phyloP scores from a whole-genome alignment of 2,113 vertebrate species.

The Myrmecobius fasciatus region DNA sequence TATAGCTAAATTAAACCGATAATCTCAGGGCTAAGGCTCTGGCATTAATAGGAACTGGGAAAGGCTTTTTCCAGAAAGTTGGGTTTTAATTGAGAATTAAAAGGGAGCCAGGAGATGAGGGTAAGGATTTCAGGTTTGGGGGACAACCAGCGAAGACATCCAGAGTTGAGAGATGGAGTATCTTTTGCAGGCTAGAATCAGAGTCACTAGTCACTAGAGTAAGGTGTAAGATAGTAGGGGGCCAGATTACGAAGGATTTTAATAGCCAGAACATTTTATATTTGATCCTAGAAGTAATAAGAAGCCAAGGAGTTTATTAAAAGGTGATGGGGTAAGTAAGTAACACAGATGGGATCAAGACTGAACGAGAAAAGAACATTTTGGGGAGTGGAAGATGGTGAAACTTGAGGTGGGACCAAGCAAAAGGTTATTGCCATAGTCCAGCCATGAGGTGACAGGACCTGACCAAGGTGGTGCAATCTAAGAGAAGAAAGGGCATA shows the following conservation, averaged over 20 bases:
- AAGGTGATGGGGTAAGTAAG: neutral
- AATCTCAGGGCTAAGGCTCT: neutral
- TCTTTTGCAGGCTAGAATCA: neutral
- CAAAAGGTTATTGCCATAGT: neutral
- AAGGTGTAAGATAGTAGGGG: neutral
- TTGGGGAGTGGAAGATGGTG: neutral
- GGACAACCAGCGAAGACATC: no score
- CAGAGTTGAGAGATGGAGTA: neutral
- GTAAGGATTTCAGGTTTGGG: neutral
- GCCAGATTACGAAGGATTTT: neutral
- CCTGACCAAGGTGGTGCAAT: neutral
- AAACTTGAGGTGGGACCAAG: neutral
- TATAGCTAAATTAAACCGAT: neutral
- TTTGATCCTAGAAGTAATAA: neutral
- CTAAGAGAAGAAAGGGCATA: neutral
- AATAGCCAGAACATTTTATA: neutral
- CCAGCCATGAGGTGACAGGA: neutral
- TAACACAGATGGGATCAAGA: neutral
- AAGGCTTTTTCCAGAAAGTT: neutral
- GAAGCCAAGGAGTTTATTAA: neutral
- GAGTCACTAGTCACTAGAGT: neutral
- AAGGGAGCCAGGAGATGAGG: neutral
- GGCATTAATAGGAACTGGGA: neutral
- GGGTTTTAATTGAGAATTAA: neutral
- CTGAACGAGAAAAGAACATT: neutral